Evolutionary conservation across 2,888 invertebrate species (phyloP).

Genomic region (Argyresthia goedartella): DNA sequence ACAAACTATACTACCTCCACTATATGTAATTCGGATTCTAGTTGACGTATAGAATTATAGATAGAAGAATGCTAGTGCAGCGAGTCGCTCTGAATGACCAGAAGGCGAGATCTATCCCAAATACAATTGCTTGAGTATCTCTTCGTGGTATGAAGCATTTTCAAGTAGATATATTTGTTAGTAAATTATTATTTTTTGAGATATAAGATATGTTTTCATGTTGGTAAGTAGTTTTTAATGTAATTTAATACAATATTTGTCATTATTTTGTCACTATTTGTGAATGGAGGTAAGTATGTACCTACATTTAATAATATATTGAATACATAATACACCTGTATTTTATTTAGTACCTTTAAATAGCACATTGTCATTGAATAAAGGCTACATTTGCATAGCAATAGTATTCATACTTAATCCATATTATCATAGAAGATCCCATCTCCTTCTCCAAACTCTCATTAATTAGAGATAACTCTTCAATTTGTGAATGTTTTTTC

Average conservation of each 20-base stretch:
- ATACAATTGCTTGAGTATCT: slow-evolving; percentile 19
- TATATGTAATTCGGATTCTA: not conserved
- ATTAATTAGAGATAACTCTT: no score
- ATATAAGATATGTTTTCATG: slow-evolving; percentile 65
- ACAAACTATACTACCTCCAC: slow-evolving; percentile 2
- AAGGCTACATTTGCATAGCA: no score
- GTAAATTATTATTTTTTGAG: slow-evolving; percentile 69
- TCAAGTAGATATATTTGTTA: slow-evolving; percentile 49
- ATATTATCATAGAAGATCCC: no score
- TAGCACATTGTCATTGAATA: no score
- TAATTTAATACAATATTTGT: slow-evolving; percentile 61
- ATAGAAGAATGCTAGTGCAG: no score
- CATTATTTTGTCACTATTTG: slow-evolving; percentile 38
- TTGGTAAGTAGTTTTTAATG: slow-evolving; percentile 64
- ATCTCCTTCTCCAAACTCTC: no score
- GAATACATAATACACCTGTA: slow-evolving; percentile 19
- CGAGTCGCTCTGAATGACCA: not conserved
- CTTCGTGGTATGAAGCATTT: not conserved
- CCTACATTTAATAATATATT: slow-evolving; percentile 55
- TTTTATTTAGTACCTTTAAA: not conserved
- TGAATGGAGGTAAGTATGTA: slow-evolving; percentile 47
- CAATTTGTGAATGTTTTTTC: no score
- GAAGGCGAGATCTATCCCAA: slow-evolving; percentile 12
- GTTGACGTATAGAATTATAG: no score
- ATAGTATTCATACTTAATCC: no score